A percentile compares a stretch with the other conserved stretches of the same genome.
These are phyloP conservation scores for Tetramorium bicarinatum DNA, from an alignment of 2,888 invertebrate species.

Conservation along the genomic window DNA sequence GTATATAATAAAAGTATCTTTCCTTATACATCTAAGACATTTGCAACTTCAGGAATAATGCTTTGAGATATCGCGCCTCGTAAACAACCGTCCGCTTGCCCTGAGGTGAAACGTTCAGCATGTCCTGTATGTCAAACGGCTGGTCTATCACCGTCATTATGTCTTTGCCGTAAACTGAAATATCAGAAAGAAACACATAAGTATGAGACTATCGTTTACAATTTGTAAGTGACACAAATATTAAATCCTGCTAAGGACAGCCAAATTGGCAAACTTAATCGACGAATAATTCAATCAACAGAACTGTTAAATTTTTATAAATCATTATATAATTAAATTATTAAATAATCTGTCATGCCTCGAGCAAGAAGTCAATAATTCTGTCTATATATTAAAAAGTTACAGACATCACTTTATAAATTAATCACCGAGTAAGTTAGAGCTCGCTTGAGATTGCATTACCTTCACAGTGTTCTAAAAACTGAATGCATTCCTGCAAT, in stretches of 20 bases:
- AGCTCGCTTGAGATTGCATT: slow-evolving; percentile 43
- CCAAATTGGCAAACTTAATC: not conserved
- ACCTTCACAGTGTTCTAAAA: slow-evolving; percentile 96
- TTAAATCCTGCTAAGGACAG: not conserved
- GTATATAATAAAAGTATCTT: not conserved
- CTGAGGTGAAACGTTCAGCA: slow-evolving; percentile 89
- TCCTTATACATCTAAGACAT: slow-evolving; percentile 78
- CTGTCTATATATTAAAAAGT: too few species aligned
- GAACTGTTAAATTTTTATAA: not conserved
- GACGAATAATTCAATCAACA: not conserved
- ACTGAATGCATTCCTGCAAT: slow-evolving; percentile 94
- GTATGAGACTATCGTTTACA: not conserved
- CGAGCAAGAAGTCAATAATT: not conserved
- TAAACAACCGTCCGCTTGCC: slow-evolving; percentile 97
- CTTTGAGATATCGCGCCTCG: slow-evolving; percentile 94
- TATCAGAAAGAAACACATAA: slow-evolving; percentile 45
- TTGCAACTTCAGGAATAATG: slow-evolving; percentile 91
- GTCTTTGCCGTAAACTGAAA: slow-evolving; percentile 93
- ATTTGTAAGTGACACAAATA: not conserved
- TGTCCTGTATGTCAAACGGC: slow-evolving; percentile 91
- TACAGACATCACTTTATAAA: not conserved
- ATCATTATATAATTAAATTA: not conserved
- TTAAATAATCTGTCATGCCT: not conserved
- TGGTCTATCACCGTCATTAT: slow-evolving; percentile 94
- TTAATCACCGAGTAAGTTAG: not conserved